Percentiles rank a stretch among this genome's conserved stretches.
phyloP scores from a whole-genome alignment of 2,888 invertebrate species.

The Pterostichus madidus region DNA sequence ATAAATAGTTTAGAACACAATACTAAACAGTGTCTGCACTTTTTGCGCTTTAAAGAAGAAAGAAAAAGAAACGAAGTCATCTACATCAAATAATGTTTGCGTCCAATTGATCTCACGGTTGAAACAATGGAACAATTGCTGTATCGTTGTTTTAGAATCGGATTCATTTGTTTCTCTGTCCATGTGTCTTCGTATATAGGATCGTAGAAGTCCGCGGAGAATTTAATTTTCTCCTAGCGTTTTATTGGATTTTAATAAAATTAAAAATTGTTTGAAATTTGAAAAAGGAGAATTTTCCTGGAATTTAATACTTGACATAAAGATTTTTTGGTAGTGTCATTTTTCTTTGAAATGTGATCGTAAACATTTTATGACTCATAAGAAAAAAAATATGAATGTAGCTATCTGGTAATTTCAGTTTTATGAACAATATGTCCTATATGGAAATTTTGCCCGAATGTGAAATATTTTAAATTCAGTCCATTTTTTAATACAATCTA shows the following conservation, averaged over 20 bases:
- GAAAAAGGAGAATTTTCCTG: background rate
- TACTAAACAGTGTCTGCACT: constrained; percentile 36
- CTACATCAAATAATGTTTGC: constrained; percentile 36
- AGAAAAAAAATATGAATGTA: constrained; percentile 26
- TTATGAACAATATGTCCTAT: constrained; percentile 17
- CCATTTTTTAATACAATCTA: too few species aligned
- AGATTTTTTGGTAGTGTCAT: constrained; percentile 36
- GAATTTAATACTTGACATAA: constrained; percentile 34
- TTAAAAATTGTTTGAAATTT: constrained; percentile 37
- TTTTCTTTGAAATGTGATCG: constrained; percentile 34
- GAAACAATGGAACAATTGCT: constrained; percentile 42
- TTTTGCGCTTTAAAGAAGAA: constrained; percentile 19
- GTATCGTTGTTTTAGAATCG: constrained; percentile 32
- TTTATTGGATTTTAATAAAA: constrained; percentile 45
- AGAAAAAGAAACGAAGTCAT: background rate
- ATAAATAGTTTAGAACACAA: constrained; percentile 30
- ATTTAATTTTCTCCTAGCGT: constrained; percentile 23
- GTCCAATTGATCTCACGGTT: constrained; percentile 37
- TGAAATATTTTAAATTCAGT: too few species aligned
- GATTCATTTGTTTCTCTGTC: constrained; percentile 24
- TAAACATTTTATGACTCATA: constrained; percentile 36
- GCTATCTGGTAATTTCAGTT: constrained; percentile 27
- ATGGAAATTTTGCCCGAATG: background rate
- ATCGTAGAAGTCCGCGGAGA: background rate
- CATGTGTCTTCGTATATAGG: background rate